Evolutionary conservation across 2,888 invertebrate species (phyloP).

Genomic region (Chrysolina oricalcia): DNA sequence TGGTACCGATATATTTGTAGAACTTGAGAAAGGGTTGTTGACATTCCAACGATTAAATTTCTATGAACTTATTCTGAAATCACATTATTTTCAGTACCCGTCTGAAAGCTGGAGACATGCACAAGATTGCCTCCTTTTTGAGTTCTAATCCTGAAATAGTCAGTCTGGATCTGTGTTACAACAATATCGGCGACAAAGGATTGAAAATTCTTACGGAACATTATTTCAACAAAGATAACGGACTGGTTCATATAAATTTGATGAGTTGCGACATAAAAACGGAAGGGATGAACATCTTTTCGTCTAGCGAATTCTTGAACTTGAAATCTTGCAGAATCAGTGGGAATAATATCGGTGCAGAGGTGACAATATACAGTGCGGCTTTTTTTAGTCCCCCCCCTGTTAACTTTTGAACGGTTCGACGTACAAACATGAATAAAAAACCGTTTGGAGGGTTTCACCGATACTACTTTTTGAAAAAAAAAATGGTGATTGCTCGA

Average conservation of each 20-base stretch:
- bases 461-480: too few species aligned
- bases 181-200: conserved; percentile 74
- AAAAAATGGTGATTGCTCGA: too few species aligned
- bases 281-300: conserved; percentile 63
- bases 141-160: conserved; percentile 71
- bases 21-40: too few species aligned
- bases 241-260: conserved; percentile 74
- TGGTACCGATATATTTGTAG: too few species aligned
- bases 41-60: too few species aligned
- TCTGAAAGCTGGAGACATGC: conserved; percentile 73
- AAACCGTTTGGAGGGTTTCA: too few species aligned
- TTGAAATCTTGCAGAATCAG: conserved; percentile 74
- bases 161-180: conserved; percentile 75
- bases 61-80: too few species aligned
- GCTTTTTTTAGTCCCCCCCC: too few species aligned
- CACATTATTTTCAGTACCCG: conserved; percentile 58
- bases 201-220: conserved; percentile 71
- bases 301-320: conserved; percentile 64
- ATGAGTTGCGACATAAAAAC: conserved; percentile 75
- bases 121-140: conserved; percentile 73
- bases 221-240: conserved; percentile 71
- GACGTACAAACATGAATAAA: too few species aligned
- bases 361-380: conserved; percentile 65
- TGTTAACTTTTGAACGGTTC: too few species aligned
- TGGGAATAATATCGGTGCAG: conserved; percentile 76